Percentiles rank a stretch among this genome's conserved stretches.
phyloP scores from a whole-genome alignment of 1,140 invertebrate genomes.

The Diuraphis noxia region DNA sequence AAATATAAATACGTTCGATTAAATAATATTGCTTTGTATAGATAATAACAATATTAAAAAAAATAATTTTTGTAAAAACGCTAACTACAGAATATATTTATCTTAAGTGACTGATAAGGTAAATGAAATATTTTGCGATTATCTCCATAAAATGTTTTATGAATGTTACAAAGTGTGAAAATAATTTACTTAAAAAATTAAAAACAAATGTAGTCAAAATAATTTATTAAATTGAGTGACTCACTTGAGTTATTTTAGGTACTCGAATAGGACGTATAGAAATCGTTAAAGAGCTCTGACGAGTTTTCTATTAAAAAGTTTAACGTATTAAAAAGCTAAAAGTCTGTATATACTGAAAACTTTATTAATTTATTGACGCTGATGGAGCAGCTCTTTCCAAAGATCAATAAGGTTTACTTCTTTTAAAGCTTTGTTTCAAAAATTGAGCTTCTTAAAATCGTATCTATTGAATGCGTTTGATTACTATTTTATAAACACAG shows the following conservation, averaged over 20 bases:
- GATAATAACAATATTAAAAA: background rate
- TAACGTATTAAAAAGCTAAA: constrained; percentile 10
- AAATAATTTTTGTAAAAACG: background rate
- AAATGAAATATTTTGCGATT: background rate
- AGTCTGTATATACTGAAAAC: background rate
- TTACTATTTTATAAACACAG: background rate
- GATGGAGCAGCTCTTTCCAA: background rate
- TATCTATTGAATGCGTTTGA: constrained; percentile 13
- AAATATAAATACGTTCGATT: background rate
- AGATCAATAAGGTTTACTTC: constrained; percentile 18
- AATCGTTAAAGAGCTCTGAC: background rate
- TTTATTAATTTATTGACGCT: constrained; percentile 35
- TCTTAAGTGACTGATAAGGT: background rate
- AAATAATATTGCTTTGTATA: background rate
- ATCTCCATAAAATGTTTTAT: background rate
- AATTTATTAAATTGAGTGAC: background rate
- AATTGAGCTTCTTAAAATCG: background rate
- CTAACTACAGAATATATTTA: background rate
- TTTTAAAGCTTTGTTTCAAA: constrained; percentile 3
- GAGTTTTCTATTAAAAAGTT: constrained; percentile 37
- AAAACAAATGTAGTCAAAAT: background rate
- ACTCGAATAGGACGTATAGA: background rate
- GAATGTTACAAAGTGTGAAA: background rate
- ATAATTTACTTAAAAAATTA: background rate
- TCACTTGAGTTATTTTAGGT: background rate